A percentile compares a stretch with the other conserved stretches of the same genome.
phyloP scores from a whole-genome alignment of 1,140 invertebrate genomes.

The Pectinophora gossypiella region DNA sequence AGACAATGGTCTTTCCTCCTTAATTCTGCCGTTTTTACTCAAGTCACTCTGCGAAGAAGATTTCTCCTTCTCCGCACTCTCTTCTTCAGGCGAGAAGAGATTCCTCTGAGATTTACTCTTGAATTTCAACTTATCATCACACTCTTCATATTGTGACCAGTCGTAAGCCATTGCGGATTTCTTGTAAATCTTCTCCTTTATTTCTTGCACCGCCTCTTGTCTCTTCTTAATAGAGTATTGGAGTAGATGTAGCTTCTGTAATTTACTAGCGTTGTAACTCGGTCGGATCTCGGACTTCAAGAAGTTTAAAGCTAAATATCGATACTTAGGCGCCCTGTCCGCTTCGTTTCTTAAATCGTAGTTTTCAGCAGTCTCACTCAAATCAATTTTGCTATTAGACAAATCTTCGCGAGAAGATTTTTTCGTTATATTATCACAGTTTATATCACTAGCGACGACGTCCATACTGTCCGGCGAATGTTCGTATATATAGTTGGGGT shows the following conservation, averaged over 20 bases:
- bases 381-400: slow-evolving; percentile 54
- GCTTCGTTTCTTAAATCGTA: slow-evolving; percentile 61
- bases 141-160: slow-evolving; percentile 21
- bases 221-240: slow-evolving; percentile 71
- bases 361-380: slow-evolving; percentile 70
- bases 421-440: slow-evolving; percentile 48
- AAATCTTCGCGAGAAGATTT: slow-evolving; percentile 54
- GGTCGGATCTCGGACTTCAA: slow-evolving; percentile 78
- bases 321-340: slow-evolving; percentile 51
- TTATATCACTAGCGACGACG: slow-evolving; percentile 48
- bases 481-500: slow-evolving; percentile 63
- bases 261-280: slow-evolving; percentile 85
- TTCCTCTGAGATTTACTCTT: slow-evolving; percentile 54
- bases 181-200: slow-evolving; percentile 68
- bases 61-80: slow-evolving; percentile 30
- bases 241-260: slow-evolving; percentile 73
- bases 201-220: slow-evolving; percentile 65
- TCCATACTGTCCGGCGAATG: slow-evolving; percentile 66
- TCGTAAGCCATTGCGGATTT: slow-evolving; percentile 60
- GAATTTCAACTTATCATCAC: slow-evolving; percentile 32
- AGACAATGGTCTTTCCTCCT: slow-evolving; percentile 35
- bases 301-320: slow-evolving; percentile 65
- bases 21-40: slow-evolving; percentile 49
- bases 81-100: slow-evolving; percentile 51
- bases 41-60: slow-evolving; percentile 43